Percentiles rank a stretch among this genome's conserved stretches.
Evolutionary conservation across 2,113 vertebrate species (phyloP).

Genomic region (Xenopus laevis): DNA sequence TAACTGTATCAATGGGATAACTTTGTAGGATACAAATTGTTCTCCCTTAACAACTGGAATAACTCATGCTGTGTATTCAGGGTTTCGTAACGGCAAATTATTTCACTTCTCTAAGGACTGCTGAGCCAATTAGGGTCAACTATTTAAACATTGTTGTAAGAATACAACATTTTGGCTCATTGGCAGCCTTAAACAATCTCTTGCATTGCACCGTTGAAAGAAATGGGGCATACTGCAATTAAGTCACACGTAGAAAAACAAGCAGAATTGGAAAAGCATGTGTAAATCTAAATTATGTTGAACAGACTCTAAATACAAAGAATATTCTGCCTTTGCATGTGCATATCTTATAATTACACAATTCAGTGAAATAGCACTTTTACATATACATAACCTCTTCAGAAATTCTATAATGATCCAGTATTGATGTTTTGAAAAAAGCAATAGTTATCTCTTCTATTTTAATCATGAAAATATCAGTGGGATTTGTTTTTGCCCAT

Average conservation of each 20-base stretch:
- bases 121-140: conserved; percentile 10
- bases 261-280: conserved; percentile 2
- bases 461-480: too few species aligned
- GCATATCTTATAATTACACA: too few species aligned
- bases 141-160: conserved; percentile 12
- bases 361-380: too few species aligned
- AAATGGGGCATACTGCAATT: conserved; percentile 27
- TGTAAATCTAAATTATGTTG: conserved; percentile 2
- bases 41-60: background rate
- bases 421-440: too few species aligned
- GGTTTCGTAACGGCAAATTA: conserved; percentile 1
- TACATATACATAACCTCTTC: too few species aligned
- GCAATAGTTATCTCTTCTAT: too few species aligned
- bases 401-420: too few species aligned
- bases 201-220: conserved; percentile 7
- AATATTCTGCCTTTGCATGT: too few species aligned
- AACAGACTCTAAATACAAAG: too few species aligned
- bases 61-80: conserved; percentile 13
- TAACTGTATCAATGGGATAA: background rate
- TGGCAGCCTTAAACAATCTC: conserved; percentile 27
- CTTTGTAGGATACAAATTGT: background rate
- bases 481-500: too few species aligned
- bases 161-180: conserved; percentile 37
- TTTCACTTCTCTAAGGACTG: conserved; percentile 24
- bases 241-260: conserved; percentile 7